Evolutionary conservation across 1,140 invertebrate genomes (phyloP).

Genomic region (Melitaea cinxia): DNA sequence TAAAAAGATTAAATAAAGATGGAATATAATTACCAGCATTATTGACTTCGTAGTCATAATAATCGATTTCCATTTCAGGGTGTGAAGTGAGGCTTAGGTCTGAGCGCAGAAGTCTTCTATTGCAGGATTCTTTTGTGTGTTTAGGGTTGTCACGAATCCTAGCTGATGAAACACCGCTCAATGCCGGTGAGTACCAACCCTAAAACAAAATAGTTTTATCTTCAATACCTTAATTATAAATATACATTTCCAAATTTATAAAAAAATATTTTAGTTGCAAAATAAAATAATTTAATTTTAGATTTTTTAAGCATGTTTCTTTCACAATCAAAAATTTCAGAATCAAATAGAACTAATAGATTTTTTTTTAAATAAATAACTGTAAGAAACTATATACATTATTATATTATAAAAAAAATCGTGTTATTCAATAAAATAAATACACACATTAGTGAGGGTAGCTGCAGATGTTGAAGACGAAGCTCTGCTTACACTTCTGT

Average conservation of each 20-base stretch:
- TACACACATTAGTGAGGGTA: constrained; percentile 83
- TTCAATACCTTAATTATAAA: no score
- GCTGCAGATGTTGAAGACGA: constrained; percentile 72
- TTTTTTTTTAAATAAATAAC: neutral
- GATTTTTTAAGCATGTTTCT: no score
- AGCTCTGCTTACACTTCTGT: constrained; percentile 62
- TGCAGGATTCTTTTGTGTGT: constrained; percentile 89
- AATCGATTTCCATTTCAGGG: constrained; percentile 92
- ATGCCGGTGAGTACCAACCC: constrained; percentile 87
- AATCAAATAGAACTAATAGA: neutral
- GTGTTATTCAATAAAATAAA: no score
- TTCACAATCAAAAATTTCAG: neutral
- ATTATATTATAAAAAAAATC: no score
- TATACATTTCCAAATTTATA: no score
- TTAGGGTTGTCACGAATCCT: constrained; percentile 86
- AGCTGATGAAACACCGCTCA: constrained; percentile 83
- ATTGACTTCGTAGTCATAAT: constrained; percentile 94
- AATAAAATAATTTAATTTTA: no score
- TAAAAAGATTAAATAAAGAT: neutral
- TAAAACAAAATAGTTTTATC: constrained; percentile 47
- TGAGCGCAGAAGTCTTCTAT: constrained; percentile 86
- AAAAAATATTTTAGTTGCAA: no score
- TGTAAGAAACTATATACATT: no score
- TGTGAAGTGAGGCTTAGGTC: constrained; percentile 89
- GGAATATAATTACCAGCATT: constrained; percentile 68